Evolutionary conservation across 2,113 vertebrate genomes (phyloP), one percentile per base, ranked within the genome.

Genomic region (Ailurus styani): DNA sequence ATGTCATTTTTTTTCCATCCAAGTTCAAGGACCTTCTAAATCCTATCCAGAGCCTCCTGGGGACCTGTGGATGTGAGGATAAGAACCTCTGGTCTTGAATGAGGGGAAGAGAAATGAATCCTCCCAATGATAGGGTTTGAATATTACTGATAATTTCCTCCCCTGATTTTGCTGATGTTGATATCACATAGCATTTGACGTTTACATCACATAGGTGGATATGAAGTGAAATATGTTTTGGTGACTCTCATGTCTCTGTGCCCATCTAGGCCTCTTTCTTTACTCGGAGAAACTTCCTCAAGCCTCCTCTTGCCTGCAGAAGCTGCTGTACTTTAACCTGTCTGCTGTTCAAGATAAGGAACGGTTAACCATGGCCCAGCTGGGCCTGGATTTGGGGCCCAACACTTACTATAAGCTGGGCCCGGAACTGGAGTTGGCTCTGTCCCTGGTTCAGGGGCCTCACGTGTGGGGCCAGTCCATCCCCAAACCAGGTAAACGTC

Each of bases 251-350:
- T 4, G 5, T 66, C 25, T 94, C 70, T 96, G 47, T 95, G 64
- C 31, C 66, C 42, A 45, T 78, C 25, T 72, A 98, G 98, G 98
- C 78, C 81, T 90, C 42, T 90, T 97, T 75, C 60, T 96, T 82
- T 40, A 92, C n/a, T 52, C 96, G 3, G 12, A 95, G 68, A 64
- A 92, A 21, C n/a, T 7, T 42, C 4, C 40, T 18, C 77, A 87
- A 10, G 66, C 42, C 17, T 86, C 57, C 70, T 52, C 72, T 4
- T 97, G 95, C 34, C 88, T 97, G 0, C 94, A 75, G 88, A 98
- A 97, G 87, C 27, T 89, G 21, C 97, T 98, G 20, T 93, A 60
- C 17, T 98, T 98, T 88, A 97, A 97, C 60, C 89, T 98, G 62
- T 95, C 98, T 27, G 62, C 91, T 55, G 27, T 97, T n/a, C 11